Percentiles rank a stretch among this genome's conserved stretches.
phyloP scores from a whole-genome alignment of 2,113 vertebrate species.

The Chionomys nivalis region DNA sequence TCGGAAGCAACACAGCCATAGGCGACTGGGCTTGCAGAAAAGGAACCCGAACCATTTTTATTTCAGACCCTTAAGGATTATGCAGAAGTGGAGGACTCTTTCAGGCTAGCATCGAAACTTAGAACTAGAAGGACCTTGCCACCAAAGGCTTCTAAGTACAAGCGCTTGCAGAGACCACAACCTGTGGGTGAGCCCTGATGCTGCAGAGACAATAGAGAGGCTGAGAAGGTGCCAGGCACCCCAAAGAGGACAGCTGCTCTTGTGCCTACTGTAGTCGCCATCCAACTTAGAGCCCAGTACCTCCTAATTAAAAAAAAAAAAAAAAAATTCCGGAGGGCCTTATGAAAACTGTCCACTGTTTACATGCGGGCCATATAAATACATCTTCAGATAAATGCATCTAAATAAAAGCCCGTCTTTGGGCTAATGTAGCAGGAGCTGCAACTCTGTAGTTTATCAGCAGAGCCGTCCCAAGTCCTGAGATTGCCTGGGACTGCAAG shows the following conservation, averaged over 20 bases:
- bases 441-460: not conserved
- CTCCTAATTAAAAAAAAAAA: not conserved
- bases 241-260: not conserved
- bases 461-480: not conserved
- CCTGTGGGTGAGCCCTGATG: accelerated
- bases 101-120: not conserved
- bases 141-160: not conserved
- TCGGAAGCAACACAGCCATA: not conserved
- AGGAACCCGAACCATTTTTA: not conserved
- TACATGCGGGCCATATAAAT: not conserved
- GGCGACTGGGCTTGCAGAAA: not conserved
- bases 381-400: not conserved
- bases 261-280: accelerated
- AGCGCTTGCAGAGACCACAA: not conserved
- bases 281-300: not conserved
- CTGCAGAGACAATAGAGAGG: not conserved
- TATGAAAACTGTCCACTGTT: not conserved
- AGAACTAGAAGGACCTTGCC: not conserved
- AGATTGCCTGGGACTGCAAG: not conserved
- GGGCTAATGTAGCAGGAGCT: not conserved
- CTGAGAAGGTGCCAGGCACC: not conserved
- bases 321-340: not conserved
- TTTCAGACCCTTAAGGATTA: not conserved
- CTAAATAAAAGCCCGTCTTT: not conserved
- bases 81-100: not conserved